phyloP scores from a whole-genome alignment of 2,113 vertebrate genomes.

The Mungos mungo region DNA sequence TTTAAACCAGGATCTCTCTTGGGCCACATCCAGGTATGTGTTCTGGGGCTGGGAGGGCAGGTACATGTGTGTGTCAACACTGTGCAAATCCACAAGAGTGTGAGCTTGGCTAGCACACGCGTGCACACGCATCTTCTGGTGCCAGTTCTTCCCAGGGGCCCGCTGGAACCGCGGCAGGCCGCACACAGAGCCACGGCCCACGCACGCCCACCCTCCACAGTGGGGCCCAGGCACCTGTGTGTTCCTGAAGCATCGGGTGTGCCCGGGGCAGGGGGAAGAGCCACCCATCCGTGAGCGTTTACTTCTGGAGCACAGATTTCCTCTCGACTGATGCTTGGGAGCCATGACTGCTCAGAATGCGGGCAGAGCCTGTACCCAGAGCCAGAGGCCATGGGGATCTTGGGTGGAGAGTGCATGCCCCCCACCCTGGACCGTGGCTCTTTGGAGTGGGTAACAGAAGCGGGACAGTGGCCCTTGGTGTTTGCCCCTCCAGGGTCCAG shows the following conservation, averaged over 20 bases:
- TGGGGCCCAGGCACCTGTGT: not conserved
- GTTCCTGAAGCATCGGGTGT: not conserved
- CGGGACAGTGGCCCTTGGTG: not conserved
- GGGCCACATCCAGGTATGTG: not conserved
- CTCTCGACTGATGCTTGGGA: rapidly evolving
- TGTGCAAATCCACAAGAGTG: not conserved
- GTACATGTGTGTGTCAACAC: no score
- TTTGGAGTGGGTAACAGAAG: not conserved
- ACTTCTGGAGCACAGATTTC: rapidly evolving
- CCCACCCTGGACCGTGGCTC: rapidly evolving
- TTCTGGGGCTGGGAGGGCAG: not conserved
- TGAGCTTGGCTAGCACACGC: not conserved
- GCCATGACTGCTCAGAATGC: not conserved
- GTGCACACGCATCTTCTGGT: rapidly evolving
- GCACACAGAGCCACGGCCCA: not conserved
- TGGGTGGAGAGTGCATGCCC: not conserved
- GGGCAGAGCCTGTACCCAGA: rapidly evolving
- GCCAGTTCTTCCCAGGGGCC: not conserved
- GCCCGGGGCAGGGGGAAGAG: not conserved
- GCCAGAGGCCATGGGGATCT: not conserved
- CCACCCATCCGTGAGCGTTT: rapidly evolving
- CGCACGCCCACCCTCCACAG: not conserved
- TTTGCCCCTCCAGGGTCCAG: not conserved
- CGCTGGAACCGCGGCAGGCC: rapidly evolving
- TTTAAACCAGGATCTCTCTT: not conserved